Evolutionary conservation across 2,113 vertebrate species (phyloP).

Genomic region (Lepisosteus oculatus): DNA sequence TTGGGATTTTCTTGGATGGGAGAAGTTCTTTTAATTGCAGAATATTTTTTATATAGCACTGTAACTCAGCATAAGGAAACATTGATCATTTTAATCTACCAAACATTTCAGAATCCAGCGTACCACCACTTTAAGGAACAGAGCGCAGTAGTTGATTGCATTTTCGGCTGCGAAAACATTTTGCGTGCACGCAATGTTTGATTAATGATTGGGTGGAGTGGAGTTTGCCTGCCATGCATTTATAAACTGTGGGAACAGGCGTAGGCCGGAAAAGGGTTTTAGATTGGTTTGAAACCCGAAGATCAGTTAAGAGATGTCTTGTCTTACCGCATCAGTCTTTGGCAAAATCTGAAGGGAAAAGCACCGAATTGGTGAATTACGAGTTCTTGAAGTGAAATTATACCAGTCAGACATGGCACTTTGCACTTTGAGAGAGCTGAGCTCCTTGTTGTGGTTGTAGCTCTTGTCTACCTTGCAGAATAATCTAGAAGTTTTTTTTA

Average conservation of each 20-base stretch:
- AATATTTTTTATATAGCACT: background rate
- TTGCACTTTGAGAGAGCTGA: too few relatives aligned
- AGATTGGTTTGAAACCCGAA: constrained; percentile 29
- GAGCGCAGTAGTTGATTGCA: background rate
- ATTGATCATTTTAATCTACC: background rate
- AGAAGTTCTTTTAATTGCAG: too few relatives aligned
- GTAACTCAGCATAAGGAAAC: too few relatives aligned
- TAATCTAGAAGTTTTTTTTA: too few relatives aligned
- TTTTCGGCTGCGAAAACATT: constrained; percentile 7
- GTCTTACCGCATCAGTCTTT: constrained; percentile 34
- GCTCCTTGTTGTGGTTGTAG: too few relatives aligned
- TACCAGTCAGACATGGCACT: background rate
- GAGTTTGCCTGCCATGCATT: constrained; percentile 19
- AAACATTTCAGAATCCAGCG: background rate
- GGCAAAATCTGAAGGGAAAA: constrained; percentile 19
- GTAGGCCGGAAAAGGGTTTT: constrained; percentile 27
- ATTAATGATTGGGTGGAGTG: constrained; percentile 44
- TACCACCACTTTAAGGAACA: background rate
- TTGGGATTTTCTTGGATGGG: too few relatives aligned
- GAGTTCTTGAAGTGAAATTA: constrained; percentile 30
- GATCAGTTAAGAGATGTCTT: constrained; percentile 43
- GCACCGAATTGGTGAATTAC: constrained; percentile 10
- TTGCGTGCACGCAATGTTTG: constrained; percentile 30
- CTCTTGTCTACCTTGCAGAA: too few relatives aligned
- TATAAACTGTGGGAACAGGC: constrained; percentile 30